Evolutionary conservation across 1,140 invertebrate species (phyloP).

Genomic region (Drosophila novamexicana): DNA sequence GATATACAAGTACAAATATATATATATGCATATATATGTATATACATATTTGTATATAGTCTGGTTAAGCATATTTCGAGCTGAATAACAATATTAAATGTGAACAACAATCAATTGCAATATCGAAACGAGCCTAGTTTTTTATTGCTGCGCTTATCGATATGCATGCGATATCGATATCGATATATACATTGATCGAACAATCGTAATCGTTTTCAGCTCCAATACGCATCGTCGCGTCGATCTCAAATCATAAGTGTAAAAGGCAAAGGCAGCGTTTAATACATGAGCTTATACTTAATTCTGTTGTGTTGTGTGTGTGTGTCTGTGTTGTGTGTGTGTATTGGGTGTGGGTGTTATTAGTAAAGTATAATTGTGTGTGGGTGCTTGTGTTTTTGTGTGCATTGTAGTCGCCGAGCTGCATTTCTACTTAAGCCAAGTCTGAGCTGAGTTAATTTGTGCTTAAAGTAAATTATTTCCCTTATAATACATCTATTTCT

Average conservation of each 20-base stretch:
- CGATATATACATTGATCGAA: not conserved
- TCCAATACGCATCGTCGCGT: not conserved
- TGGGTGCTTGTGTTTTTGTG: constrained; percentile 15
- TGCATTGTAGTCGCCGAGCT: not conserved
- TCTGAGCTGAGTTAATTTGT: too few species aligned
- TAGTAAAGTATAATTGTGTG: not conserved
- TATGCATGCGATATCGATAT: not conserved
- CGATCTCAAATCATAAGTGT: constrained; percentile 41
- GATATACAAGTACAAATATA: not conserved
- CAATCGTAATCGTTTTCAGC: not conserved
- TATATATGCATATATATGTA: not conserved
- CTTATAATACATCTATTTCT: too few species aligned
- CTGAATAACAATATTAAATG: not conserved
- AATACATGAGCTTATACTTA: constrained; percentile 21
- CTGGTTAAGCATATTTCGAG: not conserved
- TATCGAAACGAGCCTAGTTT: not conserved
- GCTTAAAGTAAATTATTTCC: too few species aligned
- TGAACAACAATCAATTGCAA: not conserved
- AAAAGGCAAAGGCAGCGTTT: constrained; percentile 75
- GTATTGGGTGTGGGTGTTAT: not conserved
- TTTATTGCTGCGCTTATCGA: not conserved
- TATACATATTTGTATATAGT: not conserved
- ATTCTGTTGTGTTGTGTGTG: constrained; percentile 3
- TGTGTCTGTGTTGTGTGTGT: constrained; percentile 10
- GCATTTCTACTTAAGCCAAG: too few species aligned